These are phyloP conservation scores for Pristionchus arcanus DNA, from an alignment of 2,888 invertebrate genomes.

Conservation along the genomic window DNA sequence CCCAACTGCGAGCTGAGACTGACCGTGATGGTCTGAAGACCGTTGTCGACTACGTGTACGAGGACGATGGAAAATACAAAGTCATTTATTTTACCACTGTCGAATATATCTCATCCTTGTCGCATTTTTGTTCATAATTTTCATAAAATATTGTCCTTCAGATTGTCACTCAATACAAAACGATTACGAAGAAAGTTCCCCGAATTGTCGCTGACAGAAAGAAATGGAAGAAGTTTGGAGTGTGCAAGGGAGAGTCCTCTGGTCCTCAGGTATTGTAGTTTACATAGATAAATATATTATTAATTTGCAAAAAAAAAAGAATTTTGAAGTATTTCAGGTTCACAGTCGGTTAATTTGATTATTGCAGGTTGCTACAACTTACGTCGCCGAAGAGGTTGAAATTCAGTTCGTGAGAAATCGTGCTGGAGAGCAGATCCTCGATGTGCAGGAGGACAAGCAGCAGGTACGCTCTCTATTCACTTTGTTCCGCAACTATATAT, in stretches of 20 bases:
- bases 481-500: neutral
- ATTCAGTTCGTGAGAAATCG: constrained; percentile 85
- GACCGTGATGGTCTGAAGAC: constrained; percentile 68
- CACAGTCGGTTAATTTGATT: constrained; percentile 89
- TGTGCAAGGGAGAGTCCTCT: constrained; percentile 91
- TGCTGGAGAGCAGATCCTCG: constrained; percentile 80
- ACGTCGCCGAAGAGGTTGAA: constrained; percentile 94
- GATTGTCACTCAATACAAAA: constrained; percentile 85
- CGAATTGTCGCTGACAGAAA: constrained; percentile 92
- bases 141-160: constrained; percentile 65
- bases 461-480: constrained; percentile 39
- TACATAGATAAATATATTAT: no score
- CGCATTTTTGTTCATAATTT: neutral
- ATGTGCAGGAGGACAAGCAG: constrained; percentile 80
- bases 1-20: constrained; percentile 15
- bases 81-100: constrained; percentile 51
- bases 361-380: constrained; percentile 88
- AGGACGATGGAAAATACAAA: constrained; percentile 67
- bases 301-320: no score
- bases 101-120: neutral
- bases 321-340: constrained; percentile 80
- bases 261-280: constrained; percentile 87
- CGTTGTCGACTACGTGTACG: constrained; percentile 67
- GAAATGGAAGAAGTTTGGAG: constrained; percentile 96
- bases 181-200: constrained; percentile 84